Evolutionary conservation across 2,113 vertebrate species (phyloP).

Genomic region (Catharus bicknelli): DNA sequence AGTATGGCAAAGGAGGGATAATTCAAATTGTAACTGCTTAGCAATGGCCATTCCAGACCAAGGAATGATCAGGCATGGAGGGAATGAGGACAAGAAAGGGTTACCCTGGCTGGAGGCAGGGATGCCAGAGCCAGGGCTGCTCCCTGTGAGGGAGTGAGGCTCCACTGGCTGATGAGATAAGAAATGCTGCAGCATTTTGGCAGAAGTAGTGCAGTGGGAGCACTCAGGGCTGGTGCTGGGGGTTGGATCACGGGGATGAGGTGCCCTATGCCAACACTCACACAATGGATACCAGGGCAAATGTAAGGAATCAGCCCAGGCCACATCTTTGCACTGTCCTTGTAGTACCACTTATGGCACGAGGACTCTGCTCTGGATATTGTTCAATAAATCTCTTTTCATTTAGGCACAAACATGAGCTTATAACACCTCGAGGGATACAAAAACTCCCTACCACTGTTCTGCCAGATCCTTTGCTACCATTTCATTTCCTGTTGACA

Average conservation of each 20-base stretch:
- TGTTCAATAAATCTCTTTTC: neutral
- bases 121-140: neutral
- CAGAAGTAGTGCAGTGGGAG: neutral
- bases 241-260: neutral
- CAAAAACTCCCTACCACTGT: neutral
- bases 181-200: neutral
- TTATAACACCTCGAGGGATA: neutral
- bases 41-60: neutral
- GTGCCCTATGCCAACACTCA: rapidly evolving
- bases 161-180: neutral
- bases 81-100: neutral
- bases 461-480: neutral
- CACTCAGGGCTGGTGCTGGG: neutral
- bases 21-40: neutral
- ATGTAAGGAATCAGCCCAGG: rapidly evolving
- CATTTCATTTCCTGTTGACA: neutral
- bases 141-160: neutral
- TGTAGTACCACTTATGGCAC: neutral
- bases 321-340: neutral
- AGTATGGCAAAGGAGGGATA: neutral
- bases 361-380: neutral
- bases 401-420: neutral
- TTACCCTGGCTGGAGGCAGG: neutral
- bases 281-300: neutral
- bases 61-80: neutral